Base-by-base conservation (phyloP, 1,140 invertebrate species). In the Homalodisca vitripennis region DNA sequence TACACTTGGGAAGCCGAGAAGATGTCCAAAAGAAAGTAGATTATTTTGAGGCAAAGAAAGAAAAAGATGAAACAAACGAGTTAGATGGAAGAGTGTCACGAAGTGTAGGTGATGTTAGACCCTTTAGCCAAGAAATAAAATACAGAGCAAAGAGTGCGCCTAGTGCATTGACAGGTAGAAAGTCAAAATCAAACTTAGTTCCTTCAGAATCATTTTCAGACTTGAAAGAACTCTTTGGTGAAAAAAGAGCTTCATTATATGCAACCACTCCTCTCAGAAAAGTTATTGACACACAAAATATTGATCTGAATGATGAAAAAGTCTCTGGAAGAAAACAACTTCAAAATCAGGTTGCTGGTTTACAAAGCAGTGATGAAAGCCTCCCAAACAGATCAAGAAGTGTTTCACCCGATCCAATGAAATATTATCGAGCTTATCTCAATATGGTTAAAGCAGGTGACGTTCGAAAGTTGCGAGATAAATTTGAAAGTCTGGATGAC, bases 171-270 rank as follows among this genome's bases (percentile, higher is more conserved):
- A 47, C 32, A 26, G 17, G 32, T 22, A 31, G 22, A 12, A 66
- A 66, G 22, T 66, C 63, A 30, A 68, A 62, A 27, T 41, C 14
- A 10, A 62, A 69, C 1, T 46, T 74, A 3, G 66, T 62, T 2
- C 65, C 67, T 24, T 75, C 72, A 22, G 86, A 89, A 70, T 92
- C 89, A 1, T 89, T 85, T 72, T 83, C 90, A 26, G 87, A 91
- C 78, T 76, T 93, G 46, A 91, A 91, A 75, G 91, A 92, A 60
- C 77, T 92, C 0, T 92, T 90, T 74, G 92, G 92, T 0, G 91
- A 93, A 34, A 71, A 70, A 31, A 51, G 70, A 30, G 57, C 67
- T 17, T 71, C 72, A 6, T 48, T 67, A n/a, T 75, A 72, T 68
- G 47, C 68, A 0, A 71, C 62, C 31, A 32, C 13, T 51, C 69